These are phyloP conservation scores for Lysandra coridon DNA, from an alignment of 2,888 invertebrate species.

Conservation along the genomic window DNA sequence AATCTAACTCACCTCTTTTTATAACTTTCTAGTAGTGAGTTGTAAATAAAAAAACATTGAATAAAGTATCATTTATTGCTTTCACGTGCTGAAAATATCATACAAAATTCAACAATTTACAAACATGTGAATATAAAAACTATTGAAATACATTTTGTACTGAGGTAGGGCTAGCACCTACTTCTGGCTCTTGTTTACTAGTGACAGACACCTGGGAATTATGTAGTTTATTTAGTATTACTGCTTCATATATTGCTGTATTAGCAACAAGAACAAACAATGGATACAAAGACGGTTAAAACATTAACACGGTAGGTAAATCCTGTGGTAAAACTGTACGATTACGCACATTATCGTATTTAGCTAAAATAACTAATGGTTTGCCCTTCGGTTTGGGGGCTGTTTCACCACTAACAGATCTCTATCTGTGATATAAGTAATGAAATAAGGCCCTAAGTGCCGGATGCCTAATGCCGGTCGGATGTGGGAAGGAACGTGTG, in stretches of 20 bases:
- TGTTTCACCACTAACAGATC: no score
- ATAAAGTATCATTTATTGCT: slow-evolving; percentile 12
- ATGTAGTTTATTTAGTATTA: not conserved
- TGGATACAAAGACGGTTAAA: no score
- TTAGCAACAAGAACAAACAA: not conserved
- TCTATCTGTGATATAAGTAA: no score
- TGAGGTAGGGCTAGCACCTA: slow-evolving; percentile 3
- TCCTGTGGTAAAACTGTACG: no score
- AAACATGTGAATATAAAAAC: slow-evolving; percentile 13
- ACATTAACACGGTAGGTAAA: no score
- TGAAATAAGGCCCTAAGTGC: no score
- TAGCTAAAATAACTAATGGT: not conserved
- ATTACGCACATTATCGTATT: not conserved
- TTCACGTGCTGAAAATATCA: not conserved
- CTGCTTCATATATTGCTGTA: not conserved
- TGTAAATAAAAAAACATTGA: not conserved
- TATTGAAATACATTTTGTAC: slow-evolving; percentile 15
- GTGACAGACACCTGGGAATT: not conserved
- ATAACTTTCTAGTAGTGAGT: no score
- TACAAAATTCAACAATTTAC: slow-evolving; percentile 20
- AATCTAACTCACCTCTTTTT: no score
- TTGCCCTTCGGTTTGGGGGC: not conserved
- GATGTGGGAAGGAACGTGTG: no score
- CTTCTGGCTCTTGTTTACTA: not conserved
- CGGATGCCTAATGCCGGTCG: no score